A percentile compares a stretch with the other conserved stretches of the same genome.
Evolutionary conservation across 2,888 invertebrate genomes (phyloP).

Genomic region (Acronicta psi): DNA sequence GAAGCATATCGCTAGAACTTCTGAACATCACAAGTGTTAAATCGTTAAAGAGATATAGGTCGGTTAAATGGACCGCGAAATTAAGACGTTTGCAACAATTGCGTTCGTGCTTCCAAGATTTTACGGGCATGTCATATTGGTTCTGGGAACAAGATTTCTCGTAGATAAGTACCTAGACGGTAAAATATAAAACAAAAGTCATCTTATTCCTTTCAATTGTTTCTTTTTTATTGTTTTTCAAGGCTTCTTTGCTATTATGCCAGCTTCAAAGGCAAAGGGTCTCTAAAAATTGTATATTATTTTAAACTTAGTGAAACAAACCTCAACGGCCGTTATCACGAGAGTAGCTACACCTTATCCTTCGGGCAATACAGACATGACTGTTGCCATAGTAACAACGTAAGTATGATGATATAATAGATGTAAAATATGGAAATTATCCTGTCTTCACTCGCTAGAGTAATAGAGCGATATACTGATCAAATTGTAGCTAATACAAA

Average conservation of each 20-base stretch:
- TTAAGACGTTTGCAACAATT: slow-evolving; percentile 44
- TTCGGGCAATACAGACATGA: no score
- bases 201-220: no score
- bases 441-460: background rate
- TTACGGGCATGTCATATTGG: slow-evolving; percentile 4
- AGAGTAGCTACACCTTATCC: no score
- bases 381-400: background rate
- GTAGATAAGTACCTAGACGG: background rate
- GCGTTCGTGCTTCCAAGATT: slow-evolving; percentile 14
- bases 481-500: slow-evolving; percentile 19
- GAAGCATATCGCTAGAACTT: slow-evolving; percentile 19
- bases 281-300: no score
- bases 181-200: background rate
- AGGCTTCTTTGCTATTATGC: no score
- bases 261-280: no score
- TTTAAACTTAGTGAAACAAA: no score
- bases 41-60: slow-evolving; percentile 47
- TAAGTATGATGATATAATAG: no score
- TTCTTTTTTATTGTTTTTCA: no score
- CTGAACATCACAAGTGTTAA: slow-evolving; percentile 28
- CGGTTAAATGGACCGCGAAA: slow-evolving; percentile 44
- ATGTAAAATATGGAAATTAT: background rate
- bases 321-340: no score
- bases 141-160: slow-evolving; percentile 10
- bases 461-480: slow-evolving; percentile 4